Evolutionary conservation across 30 jellyfish, hydroid and myxozoan species (phyloP).

Genomic region (Aurelia aurita): DNA sequence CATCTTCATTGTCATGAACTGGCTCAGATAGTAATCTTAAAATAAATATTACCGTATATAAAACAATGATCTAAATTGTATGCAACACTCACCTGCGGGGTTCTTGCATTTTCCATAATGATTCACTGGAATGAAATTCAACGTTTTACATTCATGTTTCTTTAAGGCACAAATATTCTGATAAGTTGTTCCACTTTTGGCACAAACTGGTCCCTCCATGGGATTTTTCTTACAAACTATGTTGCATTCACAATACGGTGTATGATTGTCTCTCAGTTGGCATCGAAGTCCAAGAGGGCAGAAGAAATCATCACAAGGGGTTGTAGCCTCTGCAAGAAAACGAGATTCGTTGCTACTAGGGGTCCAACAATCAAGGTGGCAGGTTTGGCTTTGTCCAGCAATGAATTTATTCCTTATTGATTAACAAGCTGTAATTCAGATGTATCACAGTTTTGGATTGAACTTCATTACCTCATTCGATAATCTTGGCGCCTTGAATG

Average conservation of each 20-base stretch:
- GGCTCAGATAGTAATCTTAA: too few relatives aligned
- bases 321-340: constrained; percentile 34
- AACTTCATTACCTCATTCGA: too few relatives aligned
- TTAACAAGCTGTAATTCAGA: too few relatives aligned
- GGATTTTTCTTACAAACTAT: constrained; percentile 2
- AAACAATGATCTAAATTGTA: background rate
- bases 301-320: constrained; percentile 56
- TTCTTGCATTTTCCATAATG: constrained; percentile 53
- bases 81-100: constrained; percentile 28
- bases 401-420: too few relatives aligned
- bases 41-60: too few relatives aligned
- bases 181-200: constrained; percentile 47
- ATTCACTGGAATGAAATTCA: constrained; percentile 49
- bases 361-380: too few relatives aligned
- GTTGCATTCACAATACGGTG: constrained; percentile 55
- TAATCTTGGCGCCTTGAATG: too few relatives aligned
- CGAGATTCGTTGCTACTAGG: too few relatives aligned
- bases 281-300: constrained; percentile 64
- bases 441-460: too few relatives aligned
- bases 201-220: constrained; percentile 64
- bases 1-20: too few relatives aligned
- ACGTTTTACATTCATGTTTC: constrained; percentile 50
- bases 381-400: too few relatives aligned
- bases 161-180: constrained; percentile 40
- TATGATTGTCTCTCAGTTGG: constrained; percentile 1